Base-by-base conservation (phyloP, 1,140 invertebrate genomes). In the Lasioglossum baleicum region DNA sequence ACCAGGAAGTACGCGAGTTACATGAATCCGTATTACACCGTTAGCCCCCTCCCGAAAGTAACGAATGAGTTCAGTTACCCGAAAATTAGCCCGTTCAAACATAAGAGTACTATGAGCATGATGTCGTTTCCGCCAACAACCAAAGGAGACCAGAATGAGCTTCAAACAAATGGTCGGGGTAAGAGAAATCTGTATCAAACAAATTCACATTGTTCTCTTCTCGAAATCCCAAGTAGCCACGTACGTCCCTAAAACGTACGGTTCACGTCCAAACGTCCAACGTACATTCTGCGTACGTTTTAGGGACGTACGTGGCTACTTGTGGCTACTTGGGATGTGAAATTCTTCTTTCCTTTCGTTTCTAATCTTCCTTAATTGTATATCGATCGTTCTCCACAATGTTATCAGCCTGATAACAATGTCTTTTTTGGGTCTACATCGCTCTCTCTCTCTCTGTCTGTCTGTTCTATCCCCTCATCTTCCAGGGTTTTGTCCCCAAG, bases 21-120 rank as follows among this genome's bases (percentile, higher is more conserved):
- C 87, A 89, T 90, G 83, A 87, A 89, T 78, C 82, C 83, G 75
- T 79, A 81, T 63, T 73, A 83, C 42, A 87, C 77, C 17, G 67
- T 78, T 71, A 90, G 84, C 80, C 70, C 84, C 66, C 72, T 83
- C 51, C 79, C 85, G 65, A 90, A 89, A 87, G 82, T 87, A 81
- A 88, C 88, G 31, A 91, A 91, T 73, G 89, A 91, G 70, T 85
- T 88, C 81, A 90, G 86, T 87, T 91, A 91, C 89, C 87, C 88
- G 48, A 92, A 90, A 91, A 85, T 90, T 81, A 91, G 84, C 75
- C 86, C 91, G 40, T 93, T 88, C 88, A 92, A 91, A 76, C 91
- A 89, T 91, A 91, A 90, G 83, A 88, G n/a, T 80, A 81, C 88
- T 42, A 20, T 84, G 75, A 90, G 84, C 81, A 74, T 83, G 84